These are phyloP conservation scores for Uromys caudimaculatus DNA, from an alignment of 2,797 vertebrate genomes.

Conservation along the genomic window DNA sequence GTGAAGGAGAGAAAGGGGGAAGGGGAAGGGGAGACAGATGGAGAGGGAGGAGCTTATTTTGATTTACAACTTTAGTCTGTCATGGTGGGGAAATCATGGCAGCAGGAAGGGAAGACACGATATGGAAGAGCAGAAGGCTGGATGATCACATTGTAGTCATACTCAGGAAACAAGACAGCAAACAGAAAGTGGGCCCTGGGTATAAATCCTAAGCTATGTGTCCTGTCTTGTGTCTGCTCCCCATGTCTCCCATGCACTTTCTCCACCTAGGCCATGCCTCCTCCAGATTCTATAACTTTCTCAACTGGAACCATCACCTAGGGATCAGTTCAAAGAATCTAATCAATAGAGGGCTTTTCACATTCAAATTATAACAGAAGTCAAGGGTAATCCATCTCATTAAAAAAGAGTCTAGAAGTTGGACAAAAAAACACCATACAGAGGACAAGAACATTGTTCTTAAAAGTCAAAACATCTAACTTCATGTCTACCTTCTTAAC, in stretches of 20 bases:
- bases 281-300: background rate
- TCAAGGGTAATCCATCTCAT: slow-evolving; percentile 2
- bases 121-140: background rate
- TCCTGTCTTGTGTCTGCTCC: background rate
- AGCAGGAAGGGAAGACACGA: background rate
- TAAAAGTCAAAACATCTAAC: background rate
- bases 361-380: background rate
- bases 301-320: background rate
- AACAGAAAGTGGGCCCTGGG: too few relatives aligned
- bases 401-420: background rate
- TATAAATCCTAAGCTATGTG: background rate
- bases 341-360: background rate
- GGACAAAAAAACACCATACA: background rate
- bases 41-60: background rate
- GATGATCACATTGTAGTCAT: background rate
- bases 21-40: background rate
- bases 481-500: background rate
- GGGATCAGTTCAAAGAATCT: background rate
- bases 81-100: too few relatives aligned
- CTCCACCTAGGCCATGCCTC: background rate
- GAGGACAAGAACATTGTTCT: background rate
- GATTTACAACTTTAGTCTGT: background rate
- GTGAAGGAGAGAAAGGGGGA: background rate
- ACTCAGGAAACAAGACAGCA: background rate
- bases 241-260: accelerated